Percentiles rank a stretch among this genome's conserved stretches.
phyloP scores from a whole-genome alignment of 2,113 vertebrate genomes.

The Petroica traversi region DNA sequence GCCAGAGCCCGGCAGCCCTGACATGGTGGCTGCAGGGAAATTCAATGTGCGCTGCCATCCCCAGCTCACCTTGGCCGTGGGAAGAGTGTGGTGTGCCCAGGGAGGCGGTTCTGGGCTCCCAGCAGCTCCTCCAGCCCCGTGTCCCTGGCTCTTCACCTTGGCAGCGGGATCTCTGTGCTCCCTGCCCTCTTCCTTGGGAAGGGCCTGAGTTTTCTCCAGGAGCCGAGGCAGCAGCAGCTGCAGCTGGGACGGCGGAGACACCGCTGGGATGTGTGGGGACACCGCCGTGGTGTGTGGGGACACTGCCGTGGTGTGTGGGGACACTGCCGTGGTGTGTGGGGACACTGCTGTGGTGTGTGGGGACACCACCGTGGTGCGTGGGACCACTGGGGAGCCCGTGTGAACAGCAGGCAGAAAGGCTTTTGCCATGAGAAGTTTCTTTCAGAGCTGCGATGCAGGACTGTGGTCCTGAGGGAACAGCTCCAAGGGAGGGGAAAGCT shows the following conservation, averaged over 20 bases:
- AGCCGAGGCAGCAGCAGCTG: rapidly evolving
- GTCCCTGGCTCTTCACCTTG: rapidly evolving
- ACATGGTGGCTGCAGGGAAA: not conserved
- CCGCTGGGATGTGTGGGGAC: not conserved
- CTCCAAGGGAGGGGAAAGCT: not conserved
- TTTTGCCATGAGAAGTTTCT: rapidly evolving
- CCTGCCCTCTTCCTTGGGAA: not conserved
- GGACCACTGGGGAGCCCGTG: rapidly evolving
- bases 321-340: too few relatives aligned
- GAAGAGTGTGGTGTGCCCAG: rapidly evolving
- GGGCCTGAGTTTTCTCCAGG: not conserved
- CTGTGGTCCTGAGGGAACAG: not conserved
- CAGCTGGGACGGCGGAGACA: not conserved
- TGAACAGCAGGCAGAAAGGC: not conserved
- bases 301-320: too few relatives aligned
- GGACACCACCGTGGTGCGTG: too few relatives aligned
- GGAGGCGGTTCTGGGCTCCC: not conserved
- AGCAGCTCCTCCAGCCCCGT: not conserved
- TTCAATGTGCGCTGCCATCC: rapidly evolving
- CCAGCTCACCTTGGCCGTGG: not conserved
- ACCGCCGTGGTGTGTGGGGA: too few relatives aligned
- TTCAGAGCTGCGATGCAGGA: rapidly evolving
- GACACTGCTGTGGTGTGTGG: too few relatives aligned
- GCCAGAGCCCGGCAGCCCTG: not conserved
- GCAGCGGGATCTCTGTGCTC: rapidly evolving